Conservation (phyloP, 2,797 vertebrate genomes). For the Taenioides sp. region DNA sequence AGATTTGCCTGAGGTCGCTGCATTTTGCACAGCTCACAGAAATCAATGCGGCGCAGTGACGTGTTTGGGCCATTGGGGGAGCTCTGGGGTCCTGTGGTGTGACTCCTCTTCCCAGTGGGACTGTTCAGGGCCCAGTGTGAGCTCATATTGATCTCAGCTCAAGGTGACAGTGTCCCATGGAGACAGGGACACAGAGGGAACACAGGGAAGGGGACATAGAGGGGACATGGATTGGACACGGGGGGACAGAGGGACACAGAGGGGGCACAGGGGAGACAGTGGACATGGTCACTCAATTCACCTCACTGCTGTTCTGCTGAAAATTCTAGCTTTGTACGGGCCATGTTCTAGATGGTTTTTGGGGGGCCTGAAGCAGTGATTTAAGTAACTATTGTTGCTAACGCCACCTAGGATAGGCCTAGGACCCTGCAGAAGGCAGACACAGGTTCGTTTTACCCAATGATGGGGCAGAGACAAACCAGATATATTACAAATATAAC, state of each 20-base stretch:
- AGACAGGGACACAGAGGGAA: constrained; percentile 20
- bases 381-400: no score
- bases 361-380: no score
- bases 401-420: no score
- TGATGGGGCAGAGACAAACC: no score
- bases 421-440: no score
- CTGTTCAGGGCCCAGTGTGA: constrained; percentile 35
- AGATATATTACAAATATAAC: no score
- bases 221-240: constrained; percentile 12
- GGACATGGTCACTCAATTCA: constrained; percentile 38
- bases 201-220: neutral
- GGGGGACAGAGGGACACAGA: constrained; percentile 23
- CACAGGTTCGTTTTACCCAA: no score
- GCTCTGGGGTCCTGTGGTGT: constrained; percentile 31
- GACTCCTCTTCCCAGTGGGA: constrained; percentile 41
- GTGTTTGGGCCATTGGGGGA: constrained; percentile 17
- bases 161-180: constrained; percentile 51
- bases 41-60: constrained; percentile 20
- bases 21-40: neutral
- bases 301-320: constrained; percentile 1
- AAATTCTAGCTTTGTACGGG: neutral
- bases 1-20: neutral
- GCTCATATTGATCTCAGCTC: constrained; percentile 45
- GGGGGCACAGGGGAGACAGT: constrained; percentile 1
- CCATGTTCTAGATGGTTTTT: neutral